phyloP scores from a whole-genome alignment of 2,113 vertebrate genomes.

The Gymnarchus niloticus region DNA sequence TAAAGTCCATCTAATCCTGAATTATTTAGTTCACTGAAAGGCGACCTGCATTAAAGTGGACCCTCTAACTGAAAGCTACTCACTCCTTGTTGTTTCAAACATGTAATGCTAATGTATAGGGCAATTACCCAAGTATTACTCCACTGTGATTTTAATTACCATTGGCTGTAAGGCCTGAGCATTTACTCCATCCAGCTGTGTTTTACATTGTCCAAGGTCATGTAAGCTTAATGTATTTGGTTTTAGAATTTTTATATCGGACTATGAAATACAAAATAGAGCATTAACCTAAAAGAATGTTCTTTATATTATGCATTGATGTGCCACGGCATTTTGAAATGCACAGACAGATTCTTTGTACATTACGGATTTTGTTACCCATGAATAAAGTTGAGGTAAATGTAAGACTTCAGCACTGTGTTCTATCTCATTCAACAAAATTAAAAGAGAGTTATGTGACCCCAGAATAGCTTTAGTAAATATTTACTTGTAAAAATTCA shows the following conservation, averaged over 20 bases:
- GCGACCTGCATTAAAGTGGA: neutral
- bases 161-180: neutral
- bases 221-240: neutral
- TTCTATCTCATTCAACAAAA: neutral
- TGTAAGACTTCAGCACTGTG: neutral
- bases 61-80: neutral
- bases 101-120: constrained; percentile 10
- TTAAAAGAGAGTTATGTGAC: neutral
- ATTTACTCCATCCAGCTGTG: neutral
- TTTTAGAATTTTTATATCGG: neutral
- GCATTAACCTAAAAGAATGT: neutral
- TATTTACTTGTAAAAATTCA: no score
- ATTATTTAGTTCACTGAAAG: neutral
- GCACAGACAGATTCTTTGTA: neutral
- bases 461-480: neutral
- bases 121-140: neutral
- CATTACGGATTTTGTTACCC: neutral
- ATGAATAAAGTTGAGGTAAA: neutral
- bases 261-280: neutral
- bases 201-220: neutral
- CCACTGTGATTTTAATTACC: constrained; percentile 6
- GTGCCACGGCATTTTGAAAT: neutral
- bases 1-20: neutral
- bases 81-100: constrained; percentile 12
- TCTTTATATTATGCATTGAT: neutral